phyloP scores from a whole-genome alignment of 1,140 invertebrate species.

The Drosophila simulans region DNA sequence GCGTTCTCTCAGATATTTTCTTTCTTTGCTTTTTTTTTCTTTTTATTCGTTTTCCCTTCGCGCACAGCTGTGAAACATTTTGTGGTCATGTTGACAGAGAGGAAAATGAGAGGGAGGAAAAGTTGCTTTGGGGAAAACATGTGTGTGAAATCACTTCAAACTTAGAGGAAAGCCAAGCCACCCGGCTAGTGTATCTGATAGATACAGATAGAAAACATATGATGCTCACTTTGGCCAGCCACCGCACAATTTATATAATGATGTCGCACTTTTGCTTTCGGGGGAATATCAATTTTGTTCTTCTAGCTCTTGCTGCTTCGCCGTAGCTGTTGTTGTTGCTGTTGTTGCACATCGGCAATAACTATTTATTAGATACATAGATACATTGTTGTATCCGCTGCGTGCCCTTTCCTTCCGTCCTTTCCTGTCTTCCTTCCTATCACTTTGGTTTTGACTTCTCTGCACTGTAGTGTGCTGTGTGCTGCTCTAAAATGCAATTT shows the following conservation, averaged over 20 bases:
- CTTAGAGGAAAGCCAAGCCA: constrained; percentile 27
- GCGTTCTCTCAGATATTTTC: constrained; percentile 17
- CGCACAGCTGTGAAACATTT: constrained; percentile 77
- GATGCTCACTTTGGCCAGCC: constrained; percentile 60
- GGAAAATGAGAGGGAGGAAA: not conserved
- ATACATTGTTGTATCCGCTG: constrained; percentile 66
- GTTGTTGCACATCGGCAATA: constrained; percentile 69
- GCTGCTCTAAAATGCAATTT: constrained; percentile 82
- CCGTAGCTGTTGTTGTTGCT: constrained; percentile 8
- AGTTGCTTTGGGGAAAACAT: constrained; percentile 58
- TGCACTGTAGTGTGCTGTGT: constrained; percentile 10
- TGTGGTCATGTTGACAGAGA: constrained; percentile 73
- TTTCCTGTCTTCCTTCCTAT: constrained; percentile 13
- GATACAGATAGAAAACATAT: constrained; percentile 82
- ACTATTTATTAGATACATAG: constrained; percentile 82
- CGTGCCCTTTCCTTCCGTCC: constrained; percentile 17
- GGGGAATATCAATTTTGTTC: constrained; percentile 79
- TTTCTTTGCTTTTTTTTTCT: not conserved
- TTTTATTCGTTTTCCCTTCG: constrained; percentile 5
- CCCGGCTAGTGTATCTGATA: constrained; percentile 67
- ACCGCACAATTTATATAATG: constrained; percentile 80
- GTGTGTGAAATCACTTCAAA: constrained; percentile 80
- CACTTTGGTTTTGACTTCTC: constrained; percentile 35
- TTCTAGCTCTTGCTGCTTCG: not conserved
- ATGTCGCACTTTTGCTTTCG: constrained; percentile 76